Evolutionary conservation across 2,113 vertebrate species (phyloP), one percentile per base, ranked within the genome.

Genomic region (Neolamprologus longior): DNA sequence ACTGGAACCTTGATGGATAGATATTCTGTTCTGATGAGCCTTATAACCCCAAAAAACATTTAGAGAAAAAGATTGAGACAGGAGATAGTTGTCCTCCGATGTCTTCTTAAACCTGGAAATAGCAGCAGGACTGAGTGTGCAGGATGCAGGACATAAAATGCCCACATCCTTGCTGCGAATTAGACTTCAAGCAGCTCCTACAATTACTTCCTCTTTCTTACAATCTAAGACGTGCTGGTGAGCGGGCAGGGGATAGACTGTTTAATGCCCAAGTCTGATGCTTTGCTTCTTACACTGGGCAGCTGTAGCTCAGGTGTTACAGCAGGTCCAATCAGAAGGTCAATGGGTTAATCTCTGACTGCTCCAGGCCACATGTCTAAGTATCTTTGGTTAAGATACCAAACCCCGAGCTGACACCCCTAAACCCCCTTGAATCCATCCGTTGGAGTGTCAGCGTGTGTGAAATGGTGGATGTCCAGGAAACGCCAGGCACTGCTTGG

Each of bases 231-330:
- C 3, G 14, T 47, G 40, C 0, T 76, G 68, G 21, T 47, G 68
- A 76, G 40, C 3, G 3, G 0, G 14, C 40, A 47, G 21, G 40
- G 14, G 21, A 1, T 28, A 73, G 14, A 76, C 40, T 10, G 68
- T 45, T 73, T 76, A 47, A 76, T 76, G 0, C 9, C 14, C 5
- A 76, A 76, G 14, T 17, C 1, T 28, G 68, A n/a, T n/a, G n/a
- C n/a, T n/a, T n/a, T n/a, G n/a, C n/a, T n/a, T n/a, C n/a, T n/a
- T n/a, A n/a, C n/a, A n/a, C n/a, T n/a, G n/a, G n/a, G n/a, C n/a
- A n/a, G n/a, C n/a, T n/a, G n/a, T n/a, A n/a, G n/a, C n/a, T n/a
- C n/a, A n/a, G n/a, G n/a, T n/a, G n/a, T n/a, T n/a, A n/a, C n/a
- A n/a, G n/a, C n/a, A n/a, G n/a, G n/a, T n/a, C n/a, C n/a, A n/a